Conservation (phyloP, 2,113 vertebrate genomes). For the Fulmarus glacialis region DNA sequence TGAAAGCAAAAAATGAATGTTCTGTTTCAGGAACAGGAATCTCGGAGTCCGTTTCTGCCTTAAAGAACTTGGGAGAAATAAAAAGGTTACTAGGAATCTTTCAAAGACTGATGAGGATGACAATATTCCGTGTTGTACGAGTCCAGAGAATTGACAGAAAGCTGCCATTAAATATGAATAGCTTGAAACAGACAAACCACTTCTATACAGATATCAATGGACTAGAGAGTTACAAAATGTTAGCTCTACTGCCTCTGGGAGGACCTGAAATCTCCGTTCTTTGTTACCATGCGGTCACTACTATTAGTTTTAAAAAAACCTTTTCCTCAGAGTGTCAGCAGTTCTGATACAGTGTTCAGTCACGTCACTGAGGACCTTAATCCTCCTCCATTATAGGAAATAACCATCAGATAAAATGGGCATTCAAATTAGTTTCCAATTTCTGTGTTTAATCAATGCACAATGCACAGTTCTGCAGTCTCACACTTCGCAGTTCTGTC, state of each 20-base stretch:
- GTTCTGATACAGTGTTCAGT: background rate
- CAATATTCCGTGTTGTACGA: background rate
- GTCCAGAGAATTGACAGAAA: background rate
- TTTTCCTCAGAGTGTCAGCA: background rate
- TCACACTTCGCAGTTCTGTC: background rate
- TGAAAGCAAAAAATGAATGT: background rate
- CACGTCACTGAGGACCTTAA: background rate
- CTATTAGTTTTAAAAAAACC: accelerated
- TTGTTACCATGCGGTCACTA: background rate
- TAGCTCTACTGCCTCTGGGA: background rate
- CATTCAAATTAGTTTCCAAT: background rate
- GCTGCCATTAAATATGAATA: accelerated
- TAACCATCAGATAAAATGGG: background rate
- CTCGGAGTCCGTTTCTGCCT: background rate
- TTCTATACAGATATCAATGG: background rate
- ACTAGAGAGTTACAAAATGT: background rate
- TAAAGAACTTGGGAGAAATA: background rate
- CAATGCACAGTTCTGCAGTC: background rate
- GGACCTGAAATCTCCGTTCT: accelerated
- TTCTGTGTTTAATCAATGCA: background rate
- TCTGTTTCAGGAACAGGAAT: background rate
- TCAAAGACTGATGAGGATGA: background rate
- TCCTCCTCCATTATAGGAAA: background rate
- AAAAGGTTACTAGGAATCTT: accelerated
- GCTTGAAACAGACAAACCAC: accelerated